Evolutionary conservation across 2,888 invertebrate species (phyloP), one percentile per base, ranked within the genome.

Genomic region (Agonopterix alstromeriana): DNA sequence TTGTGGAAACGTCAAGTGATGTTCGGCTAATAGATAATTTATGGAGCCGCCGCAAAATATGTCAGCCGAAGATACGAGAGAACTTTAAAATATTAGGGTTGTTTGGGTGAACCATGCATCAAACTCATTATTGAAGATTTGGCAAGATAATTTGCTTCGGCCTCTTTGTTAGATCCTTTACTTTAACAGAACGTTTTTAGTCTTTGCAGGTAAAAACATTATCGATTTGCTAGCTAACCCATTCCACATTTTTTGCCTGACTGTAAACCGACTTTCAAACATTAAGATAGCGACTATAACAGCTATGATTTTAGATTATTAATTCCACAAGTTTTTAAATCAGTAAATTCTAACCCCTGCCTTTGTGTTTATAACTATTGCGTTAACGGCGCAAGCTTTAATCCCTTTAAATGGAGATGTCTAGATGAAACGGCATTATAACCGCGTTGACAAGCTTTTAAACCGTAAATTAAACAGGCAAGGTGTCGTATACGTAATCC

Each of bases 11-110:
- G 87, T 87, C 87, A 82, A 81, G 77, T 77, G 79, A 82, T 78
- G 77, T 83, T 82, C 82, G 54, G 56, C 80, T 85, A 85, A 85
- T 85, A 86, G 84, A 84, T 86, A 84, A 87, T 87, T 88, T 88
- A 88, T 87, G 76, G 73, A 70, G 70, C 76, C 67, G 73, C 74
- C 76, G 68, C 73, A 65, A 65, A 73, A 71, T 62, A 69, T 65
- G 74, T 72, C 77, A 70, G 66, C 60, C 63, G 58, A 55, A 58
- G 60, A 73, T 68, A 61, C 61, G 61, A 65, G 60, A 63, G 61
- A 64, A 63, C 62, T 74, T 76, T 82, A 80, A 85, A 78, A 77
- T 85, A 85, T 85, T 83, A 80, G 78, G 85, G 85, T 83, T 82
- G 77, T 70, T 75, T 60, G 74, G 77, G 72, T 61, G 45, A 59